phyloP scores from a whole-genome alignment of 2,113 vertebrate species.

The Ardeotis arabs region DNA sequence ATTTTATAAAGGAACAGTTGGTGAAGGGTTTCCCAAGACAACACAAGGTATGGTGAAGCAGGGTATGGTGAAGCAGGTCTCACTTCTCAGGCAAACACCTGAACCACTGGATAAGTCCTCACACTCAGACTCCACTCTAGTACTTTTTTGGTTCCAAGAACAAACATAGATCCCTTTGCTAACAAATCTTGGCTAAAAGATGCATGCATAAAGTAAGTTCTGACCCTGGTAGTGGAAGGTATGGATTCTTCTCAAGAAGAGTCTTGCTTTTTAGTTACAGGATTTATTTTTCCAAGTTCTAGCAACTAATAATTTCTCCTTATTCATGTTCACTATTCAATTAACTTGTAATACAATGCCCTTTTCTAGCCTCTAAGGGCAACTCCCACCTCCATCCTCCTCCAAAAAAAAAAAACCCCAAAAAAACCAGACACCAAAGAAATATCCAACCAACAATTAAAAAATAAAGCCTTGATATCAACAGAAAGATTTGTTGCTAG shows the following conservation, averaged over 20 bases:
- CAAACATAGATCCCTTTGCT: not conserved
- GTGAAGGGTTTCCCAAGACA: not conserved
- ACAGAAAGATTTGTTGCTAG: not conserved
- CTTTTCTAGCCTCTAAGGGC: not conserved
- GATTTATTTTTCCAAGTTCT: not conserved
- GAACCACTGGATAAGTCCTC: not conserved
- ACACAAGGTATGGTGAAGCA: not conserved
- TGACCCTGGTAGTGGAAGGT: not conserved
- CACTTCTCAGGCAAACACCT: not conserved
- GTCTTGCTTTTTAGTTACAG: not conserved
- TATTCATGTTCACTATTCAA: not conserved
- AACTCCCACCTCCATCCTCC: too few relatives aligned
- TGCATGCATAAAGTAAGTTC: not conserved
- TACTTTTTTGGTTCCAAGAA: not conserved
- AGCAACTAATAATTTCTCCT: not conserved
- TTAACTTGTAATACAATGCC: not conserved
- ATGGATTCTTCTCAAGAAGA: not conserved
- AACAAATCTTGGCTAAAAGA: not conserved
- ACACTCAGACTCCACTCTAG: not conserved
- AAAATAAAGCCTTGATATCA: not conserved
- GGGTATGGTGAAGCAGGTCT: not conserved
- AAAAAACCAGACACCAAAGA: not conserved
- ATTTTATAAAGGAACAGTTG: not conserved
- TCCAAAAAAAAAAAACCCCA: too few relatives aligned
- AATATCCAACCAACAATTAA: accelerated